These are phyloP conservation scores for Alouatta caraya DNA, from an alignment of 2,797 vertebrate species.

Conservation along the genomic window DNA sequence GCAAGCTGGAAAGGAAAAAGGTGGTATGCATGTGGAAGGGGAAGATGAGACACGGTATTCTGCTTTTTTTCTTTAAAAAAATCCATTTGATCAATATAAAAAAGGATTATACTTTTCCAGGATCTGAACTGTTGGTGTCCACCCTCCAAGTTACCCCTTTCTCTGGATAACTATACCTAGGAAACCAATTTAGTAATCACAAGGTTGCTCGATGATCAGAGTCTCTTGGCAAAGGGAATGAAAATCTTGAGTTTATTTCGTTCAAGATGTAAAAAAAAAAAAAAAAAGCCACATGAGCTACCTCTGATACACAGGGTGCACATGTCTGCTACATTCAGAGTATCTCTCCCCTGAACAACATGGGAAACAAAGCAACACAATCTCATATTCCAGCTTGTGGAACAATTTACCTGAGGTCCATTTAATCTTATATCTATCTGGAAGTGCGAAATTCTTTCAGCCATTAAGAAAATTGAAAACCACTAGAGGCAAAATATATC, in stretches of 20 bases:
- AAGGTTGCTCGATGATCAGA: constrained; percentile 1
- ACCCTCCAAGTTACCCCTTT: not conserved
- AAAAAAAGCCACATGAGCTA: not conserved
- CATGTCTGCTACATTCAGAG: not conserved
- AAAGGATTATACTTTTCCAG: constrained; percentile 12
- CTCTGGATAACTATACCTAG: not conserved
- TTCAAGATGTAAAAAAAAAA: not conserved
- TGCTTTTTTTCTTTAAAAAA: not conserved
- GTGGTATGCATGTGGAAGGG: not conserved
- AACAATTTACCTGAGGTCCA: not conserved
- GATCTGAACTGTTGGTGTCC: not conserved
- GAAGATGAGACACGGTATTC: not conserved
- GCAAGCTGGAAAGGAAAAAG: not conserved
- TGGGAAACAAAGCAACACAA: constrained; percentile 25
- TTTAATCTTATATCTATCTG: constrained; percentile 9
- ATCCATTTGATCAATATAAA: not conserved
- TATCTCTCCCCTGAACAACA: not conserved
- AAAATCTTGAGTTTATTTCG: constrained; percentile 6
- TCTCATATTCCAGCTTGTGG: not conserved
- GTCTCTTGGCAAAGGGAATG: not conserved
- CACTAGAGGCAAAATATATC: not conserved
- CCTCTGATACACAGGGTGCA: not conserved
- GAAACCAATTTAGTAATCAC: constrained; percentile 24
- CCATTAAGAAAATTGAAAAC: constrained; percentile 3
- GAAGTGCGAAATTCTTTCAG: not conserved